Percentiles rank a stretch among this genome's conserved stretches.
phyloP scores from a whole-genome alignment of 2,888 invertebrate genomes.

The Diogma glabrata region DNA sequence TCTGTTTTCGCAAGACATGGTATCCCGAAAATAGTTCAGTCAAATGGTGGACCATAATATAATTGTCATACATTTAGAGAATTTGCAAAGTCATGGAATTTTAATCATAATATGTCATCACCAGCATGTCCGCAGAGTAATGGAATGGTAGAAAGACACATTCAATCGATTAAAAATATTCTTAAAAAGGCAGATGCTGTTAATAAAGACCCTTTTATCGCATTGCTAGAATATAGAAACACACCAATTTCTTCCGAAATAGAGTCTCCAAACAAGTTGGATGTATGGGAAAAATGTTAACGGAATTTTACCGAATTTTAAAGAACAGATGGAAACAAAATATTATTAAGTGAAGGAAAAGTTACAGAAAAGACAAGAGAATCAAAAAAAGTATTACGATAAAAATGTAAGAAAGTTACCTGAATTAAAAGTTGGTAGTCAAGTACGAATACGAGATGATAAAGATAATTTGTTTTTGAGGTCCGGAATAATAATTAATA shows the following conservation, averaged over 20 bases:
- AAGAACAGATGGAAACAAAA: background rate
- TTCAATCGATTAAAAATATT: no score
- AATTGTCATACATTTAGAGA: constrained; percentile 15
- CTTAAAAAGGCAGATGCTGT: background rate
- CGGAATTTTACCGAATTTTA: background rate
- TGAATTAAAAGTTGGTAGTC: background rate
- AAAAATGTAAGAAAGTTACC: background rate
- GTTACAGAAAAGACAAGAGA: background rate
- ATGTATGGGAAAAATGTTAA: background rate
- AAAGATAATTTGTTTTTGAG: background rate
- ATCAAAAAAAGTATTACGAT: background rate
- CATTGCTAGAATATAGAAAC: background rate
- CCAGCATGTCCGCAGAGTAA: constrained; percentile 18
- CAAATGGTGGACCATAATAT: constrained; percentile 16
- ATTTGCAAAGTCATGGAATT: constrained; percentile 17
- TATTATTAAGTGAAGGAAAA: background rate
- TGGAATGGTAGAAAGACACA: no score
- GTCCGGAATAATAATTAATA: background rate
- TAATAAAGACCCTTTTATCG: background rate
- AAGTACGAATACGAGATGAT: background rate
- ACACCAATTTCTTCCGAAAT: constrained; percentile 11
- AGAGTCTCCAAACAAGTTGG: no score
- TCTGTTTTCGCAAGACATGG: constrained; percentile 18
- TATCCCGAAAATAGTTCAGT: constrained; percentile 17
- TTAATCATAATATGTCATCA: constrained; percentile 17